phyloP scores from a whole-genome alignment of 2,888 invertebrate species.

The Lycaena phlaeas region DNA sequence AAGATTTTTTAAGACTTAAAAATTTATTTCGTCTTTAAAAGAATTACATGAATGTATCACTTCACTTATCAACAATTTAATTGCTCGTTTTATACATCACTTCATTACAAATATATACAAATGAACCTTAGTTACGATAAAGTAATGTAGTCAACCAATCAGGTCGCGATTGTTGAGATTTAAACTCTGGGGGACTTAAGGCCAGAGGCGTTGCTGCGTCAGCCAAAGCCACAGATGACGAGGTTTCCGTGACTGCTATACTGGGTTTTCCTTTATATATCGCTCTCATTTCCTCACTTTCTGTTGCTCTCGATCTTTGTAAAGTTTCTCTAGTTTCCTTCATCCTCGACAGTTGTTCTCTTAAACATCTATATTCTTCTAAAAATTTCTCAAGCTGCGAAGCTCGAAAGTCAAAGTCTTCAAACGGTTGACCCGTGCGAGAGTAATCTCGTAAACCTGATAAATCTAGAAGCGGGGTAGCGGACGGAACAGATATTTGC shows the following conservation, averaged over 20 bases:
- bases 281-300: constrained; percentile 67
- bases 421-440: constrained; percentile 54
- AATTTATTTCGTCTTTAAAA: constrained; percentile 64
- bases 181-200: constrained; percentile 54
- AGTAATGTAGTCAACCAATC: constrained; percentile 61
- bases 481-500: constrained; percentile 56
- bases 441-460: constrained; percentile 69
- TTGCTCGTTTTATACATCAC: constrained; percentile 47
- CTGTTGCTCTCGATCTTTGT: constrained; percentile 54
- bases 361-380: constrained; percentile 83
- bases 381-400: constrained; percentile 85
- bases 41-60: constrained; percentile 45
- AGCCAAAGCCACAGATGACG: constrained; percentile 51
- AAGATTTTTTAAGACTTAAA: constrained; percentile 21
- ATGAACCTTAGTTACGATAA: constrained; percentile 48
- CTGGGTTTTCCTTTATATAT: constrained; percentile 73
- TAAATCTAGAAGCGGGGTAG: constrained; percentile 76
- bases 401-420: constrained; percentile 83
- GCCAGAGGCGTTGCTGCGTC: constrained; percentile 57
- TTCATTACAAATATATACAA: constrained; percentile 42
- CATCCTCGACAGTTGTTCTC: constrained; percentile 85
- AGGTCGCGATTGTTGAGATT: constrained; percentile 49
- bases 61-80: constrained; percentile 50
- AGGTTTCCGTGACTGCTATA: constrained; percentile 61
- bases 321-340: constrained; percentile 83